phyloP scores from a whole-genome alignment of 2,888 invertebrate genomes.

The Dilophus febrilis region DNA sequence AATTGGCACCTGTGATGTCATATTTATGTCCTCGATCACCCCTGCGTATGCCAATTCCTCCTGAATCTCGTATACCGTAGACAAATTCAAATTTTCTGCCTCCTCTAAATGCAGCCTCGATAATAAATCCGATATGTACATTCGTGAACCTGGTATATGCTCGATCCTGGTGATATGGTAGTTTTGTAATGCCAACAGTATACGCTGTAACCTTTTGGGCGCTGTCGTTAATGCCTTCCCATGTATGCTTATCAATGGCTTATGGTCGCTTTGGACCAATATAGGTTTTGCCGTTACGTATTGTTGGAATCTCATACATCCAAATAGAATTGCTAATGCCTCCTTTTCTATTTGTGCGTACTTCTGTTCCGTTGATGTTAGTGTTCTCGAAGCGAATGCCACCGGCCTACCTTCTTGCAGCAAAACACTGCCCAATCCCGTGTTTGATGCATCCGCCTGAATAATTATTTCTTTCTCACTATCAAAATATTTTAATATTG shows the following conservation, averaged over 20 bases:
- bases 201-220: not conserved
- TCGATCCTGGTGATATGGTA: not conserved
- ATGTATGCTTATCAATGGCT: not conserved
- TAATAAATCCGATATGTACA: not conserved
- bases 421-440: constrained; percentile 2
- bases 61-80: too few relatives aligned
- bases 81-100: too few relatives aligned
- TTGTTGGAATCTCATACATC: constrained; percentile 10
- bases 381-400: constrained; percentile 3
- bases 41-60: too few relatives aligned
- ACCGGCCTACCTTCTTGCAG: constrained; percentile 7
- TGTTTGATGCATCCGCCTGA: not conserved
- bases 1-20: too few relatives aligned
- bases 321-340: constrained; percentile 8
- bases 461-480: not conserved
- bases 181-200: not conserved
- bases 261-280: not conserved
- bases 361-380: constrained; percentile 9
- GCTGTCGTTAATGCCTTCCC: not conserved
- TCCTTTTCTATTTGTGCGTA: constrained; percentile 13
- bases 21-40: too few relatives aligned
- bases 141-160: not conserved
- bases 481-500: not conserved
- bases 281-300: constrained; percentile 3
- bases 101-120: too few relatives aligned